Conservation (phyloP, 2,113 vertebrate genomes). For the Phalacrocorax aristotelis region DNA sequence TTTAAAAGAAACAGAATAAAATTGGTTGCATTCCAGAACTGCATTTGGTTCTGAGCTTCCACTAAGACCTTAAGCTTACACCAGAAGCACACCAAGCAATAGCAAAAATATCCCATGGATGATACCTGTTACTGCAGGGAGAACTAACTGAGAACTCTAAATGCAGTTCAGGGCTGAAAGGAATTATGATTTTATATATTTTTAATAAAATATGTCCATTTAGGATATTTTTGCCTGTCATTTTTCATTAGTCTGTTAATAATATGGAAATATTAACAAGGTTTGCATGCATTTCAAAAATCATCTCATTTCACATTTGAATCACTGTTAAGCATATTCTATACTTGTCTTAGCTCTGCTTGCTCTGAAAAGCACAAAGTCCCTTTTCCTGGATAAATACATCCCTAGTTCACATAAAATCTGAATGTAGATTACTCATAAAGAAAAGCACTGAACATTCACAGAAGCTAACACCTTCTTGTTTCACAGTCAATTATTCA, state of each 20-base stretch:
- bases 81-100: not conserved
- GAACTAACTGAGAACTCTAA: not conserved
- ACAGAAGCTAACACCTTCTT: constrained; percentile 63
- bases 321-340: not conserved
- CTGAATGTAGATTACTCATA: constrained; percentile 50
- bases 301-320: not conserved
- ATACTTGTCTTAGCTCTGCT: not conserved
- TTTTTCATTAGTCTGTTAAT: not conserved
- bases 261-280: not conserved
- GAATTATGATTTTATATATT: not conserved
- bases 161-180: not conserved
- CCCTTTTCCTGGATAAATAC: constrained; percentile 51
- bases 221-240: not conserved
- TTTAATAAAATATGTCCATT: not conserved
- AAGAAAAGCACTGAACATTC: constrained; percentile 35
- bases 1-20: not conserved
- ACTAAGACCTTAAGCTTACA: not conserved
- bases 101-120: not conserved
- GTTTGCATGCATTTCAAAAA: not conserved
- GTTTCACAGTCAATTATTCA: constrained; percentile 74
- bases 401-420: constrained; percentile 1
- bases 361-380: not conserved
- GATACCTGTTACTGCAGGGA: not conserved
- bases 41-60: not conserved
- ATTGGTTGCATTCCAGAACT: not conserved